Conservation (phyloP, 2,797 vertebrate genomes). For the Pipistrellus nathusii region DNA sequence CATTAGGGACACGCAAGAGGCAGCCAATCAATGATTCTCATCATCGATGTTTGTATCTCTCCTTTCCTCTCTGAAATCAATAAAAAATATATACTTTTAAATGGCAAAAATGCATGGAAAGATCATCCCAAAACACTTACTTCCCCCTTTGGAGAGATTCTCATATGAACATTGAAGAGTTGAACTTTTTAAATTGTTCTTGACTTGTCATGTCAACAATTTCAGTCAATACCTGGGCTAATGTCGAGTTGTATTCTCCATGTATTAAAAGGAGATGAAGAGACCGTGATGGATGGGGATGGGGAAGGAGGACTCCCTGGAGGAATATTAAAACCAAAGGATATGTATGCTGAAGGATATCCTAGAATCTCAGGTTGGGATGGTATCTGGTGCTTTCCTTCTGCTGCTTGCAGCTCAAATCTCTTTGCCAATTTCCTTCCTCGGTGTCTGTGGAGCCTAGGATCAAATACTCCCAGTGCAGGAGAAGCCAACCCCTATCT, state of each 20-base stretch:
- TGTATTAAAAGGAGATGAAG: neutral
- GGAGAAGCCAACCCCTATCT: neutral
- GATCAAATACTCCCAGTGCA: neutral
- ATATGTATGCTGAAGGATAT: neutral
- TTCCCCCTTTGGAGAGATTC: neutral
- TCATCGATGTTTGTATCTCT: too few species aligned
- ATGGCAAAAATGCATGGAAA: neutral
- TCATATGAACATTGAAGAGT: neutral
- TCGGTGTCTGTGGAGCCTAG: neutral
- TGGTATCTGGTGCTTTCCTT: neutral
- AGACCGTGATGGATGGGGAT: neutral
- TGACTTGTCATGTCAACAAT: neutral
- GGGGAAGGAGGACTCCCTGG: neutral
- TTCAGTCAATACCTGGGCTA: neutral
- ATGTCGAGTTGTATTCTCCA: neutral
- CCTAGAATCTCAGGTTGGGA: neutral
- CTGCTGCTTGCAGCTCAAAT: neutral
- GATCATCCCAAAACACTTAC: neutral
- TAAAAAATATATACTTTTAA: neutral
- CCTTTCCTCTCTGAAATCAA: too few species aligned
- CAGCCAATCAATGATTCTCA: too few species aligned
- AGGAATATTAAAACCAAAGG: neutral
- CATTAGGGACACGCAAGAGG: too few species aligned
- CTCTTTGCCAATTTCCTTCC: neutral
- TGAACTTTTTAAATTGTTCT: neutral